Conservation (phyloP, 2,797 vertebrate species). For the Bucorvus abyssinicus region DNA sequence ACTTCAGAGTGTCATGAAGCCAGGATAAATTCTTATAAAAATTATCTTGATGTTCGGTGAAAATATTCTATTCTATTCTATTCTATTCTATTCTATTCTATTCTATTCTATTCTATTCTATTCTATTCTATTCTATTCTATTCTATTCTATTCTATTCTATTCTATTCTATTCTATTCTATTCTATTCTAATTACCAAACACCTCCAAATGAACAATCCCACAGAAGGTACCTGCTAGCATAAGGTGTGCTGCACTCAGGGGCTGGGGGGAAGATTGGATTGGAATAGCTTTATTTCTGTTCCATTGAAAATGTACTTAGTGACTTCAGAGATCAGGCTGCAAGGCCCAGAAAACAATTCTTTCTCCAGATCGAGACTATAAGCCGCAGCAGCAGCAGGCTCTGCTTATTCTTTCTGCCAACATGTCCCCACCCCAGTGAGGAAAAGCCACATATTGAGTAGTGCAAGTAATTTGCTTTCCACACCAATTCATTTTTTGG, state of each 20-base stretch:
- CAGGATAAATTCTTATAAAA: neutral
- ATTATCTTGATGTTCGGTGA: neutral
- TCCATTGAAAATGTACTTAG: neutral
- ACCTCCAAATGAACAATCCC: fast-evolving
- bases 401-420: constrained; percentile 15
- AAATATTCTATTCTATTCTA: neutral
- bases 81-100: neutral
- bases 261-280: neutral
- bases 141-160: neutral
- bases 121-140: neutral
- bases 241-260: neutral
- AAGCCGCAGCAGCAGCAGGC: neutral
- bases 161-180: neutral
- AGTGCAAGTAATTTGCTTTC: neutral
- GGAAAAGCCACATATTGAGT: neutral
- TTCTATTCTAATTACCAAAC: neutral
- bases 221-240: neutral
- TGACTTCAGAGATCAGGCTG: neutral
- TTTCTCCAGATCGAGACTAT: neutral
- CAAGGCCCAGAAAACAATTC: neutral
- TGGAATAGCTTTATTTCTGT: neutral
- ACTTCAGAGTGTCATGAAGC: neutral
- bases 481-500: neutral
- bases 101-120: neutral
- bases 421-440: fast-evolving